phyloP scores from a whole-genome alignment of 2,797 vertebrate genomes.

The Chrosomus eos region DNA sequence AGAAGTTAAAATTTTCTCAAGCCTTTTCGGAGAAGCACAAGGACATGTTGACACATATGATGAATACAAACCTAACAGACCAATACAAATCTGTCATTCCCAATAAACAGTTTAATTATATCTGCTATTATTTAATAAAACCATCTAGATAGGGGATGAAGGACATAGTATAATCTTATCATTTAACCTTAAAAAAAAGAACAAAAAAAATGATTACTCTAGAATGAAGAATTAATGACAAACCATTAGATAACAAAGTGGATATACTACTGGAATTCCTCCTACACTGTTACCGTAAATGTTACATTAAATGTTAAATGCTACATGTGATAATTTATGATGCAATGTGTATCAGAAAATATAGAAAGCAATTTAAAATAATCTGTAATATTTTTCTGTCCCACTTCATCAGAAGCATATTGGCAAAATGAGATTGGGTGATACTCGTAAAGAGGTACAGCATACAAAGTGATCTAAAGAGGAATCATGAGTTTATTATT shows the following conservation, averaged over 20 bases:
- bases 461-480: not conserved
- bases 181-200: not conserved
- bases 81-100: not conserved
- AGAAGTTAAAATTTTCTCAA: not conserved
- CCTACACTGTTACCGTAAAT: too few relatives aligned
- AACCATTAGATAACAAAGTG: too few relatives aligned
- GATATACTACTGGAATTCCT: not conserved
- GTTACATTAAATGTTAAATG: too few relatives aligned
- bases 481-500: not conserved
- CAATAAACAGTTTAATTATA: not conserved
- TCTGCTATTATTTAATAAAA: not conserved
- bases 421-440: not conserved
- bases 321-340: not conserved
- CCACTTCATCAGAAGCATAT: not conserved
- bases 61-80: not conserved
- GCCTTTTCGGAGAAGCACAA: not conserved
- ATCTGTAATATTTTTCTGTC: not conserved
- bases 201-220: not conserved
- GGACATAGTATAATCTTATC: not conserved
- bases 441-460: not conserved
- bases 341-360: not conserved
- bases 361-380: not conserved
- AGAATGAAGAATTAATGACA: not conserved
- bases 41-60: not conserved
- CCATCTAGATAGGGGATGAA: not conserved